Evolutionary conservation across 2,888 invertebrate species (phyloP), one percentile per base, ranked within the genome.

Genomic region (Agrilus cyanescens): DNA sequence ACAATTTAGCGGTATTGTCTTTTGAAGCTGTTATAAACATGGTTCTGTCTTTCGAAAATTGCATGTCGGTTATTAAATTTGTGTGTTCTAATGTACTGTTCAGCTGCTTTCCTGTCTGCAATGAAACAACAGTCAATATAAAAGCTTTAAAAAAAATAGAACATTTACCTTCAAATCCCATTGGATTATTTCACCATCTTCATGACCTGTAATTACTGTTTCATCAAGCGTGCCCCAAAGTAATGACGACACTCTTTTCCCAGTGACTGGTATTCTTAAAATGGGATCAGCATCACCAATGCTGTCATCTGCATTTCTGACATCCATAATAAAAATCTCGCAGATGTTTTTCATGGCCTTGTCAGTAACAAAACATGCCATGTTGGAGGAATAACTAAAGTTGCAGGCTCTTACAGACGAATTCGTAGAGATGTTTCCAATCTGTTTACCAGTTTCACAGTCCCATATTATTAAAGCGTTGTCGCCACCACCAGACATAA

Each of bases 21-120:
- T 93, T 95, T 0, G 94, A 95, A 2, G 97, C 94, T 0, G 98
- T 93, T 30, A 99, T 87, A 60, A 99, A 86, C 90, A 95, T 91
- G 10, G 89, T 88, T 15, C 85, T 82, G 60, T 97, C 93, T 53
- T 85, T 85, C 41, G 87, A 89, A 61, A 88, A 75, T 67, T 98
- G 98, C 82, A 99, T 88, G 63, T 98, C 98, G 61, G 91, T 95
- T 55, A 99, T 93, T 54, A 83, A 79, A 46, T 76, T 80, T 5
- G 78, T 78, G 63, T 97, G 96, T 54, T 89, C 91, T 50, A 80
- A 80, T 8, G 83, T 77, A 3, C 82, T 78, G 52, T 80, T 79
- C 20, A 87, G 62, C 66, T 85, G 81, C 60, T 89, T 87, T 29
- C 89, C 87, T 50, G 83, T 85, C 83, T 88, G 63, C 33, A 68